phyloP scores from a whole-genome alignment of 1,140 invertebrate species.

The Drosophila serrata region DNA sequence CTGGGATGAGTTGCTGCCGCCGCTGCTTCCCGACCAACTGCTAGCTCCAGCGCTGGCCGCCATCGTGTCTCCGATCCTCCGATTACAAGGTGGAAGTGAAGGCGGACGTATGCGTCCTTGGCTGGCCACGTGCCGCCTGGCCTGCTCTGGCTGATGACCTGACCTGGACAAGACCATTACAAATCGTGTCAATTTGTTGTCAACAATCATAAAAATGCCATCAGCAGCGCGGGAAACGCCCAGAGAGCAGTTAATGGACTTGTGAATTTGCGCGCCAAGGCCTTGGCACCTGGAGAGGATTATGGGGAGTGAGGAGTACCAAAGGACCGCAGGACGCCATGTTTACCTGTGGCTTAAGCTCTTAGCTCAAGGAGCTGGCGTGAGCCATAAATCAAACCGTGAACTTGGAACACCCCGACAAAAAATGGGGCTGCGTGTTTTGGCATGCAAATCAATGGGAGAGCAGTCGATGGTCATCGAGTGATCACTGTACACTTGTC shows the following conservation, averaged over 20 bases:
- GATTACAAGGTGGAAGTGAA: not conserved
- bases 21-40: constrained; percentile 81
- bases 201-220: constrained; percentile 77
- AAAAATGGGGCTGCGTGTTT: constrained; percentile 56
- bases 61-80: constrained; percentile 38
- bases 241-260: constrained; percentile 57
- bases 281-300: constrained; percentile 18
- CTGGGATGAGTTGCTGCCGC: constrained; percentile 74
- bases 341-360: constrained; percentile 40
- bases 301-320: not conserved
- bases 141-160: constrained; percentile 53
- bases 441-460: constrained; percentile 63
- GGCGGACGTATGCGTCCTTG: constrained; percentile 39
- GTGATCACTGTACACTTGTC: constrained; percentile 14
- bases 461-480: constrained; percentile 31
- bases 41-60: constrained; percentile 66
- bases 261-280: constrained; percentile 75
- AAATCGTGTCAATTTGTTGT: constrained; percentile 82
- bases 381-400: constrained; percentile 73
- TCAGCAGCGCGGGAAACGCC: constrained; percentile 56
- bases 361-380: constrained; percentile 44
- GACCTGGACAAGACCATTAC: constrained; percentile 55
- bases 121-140: constrained; percentile 59
- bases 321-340: constrained; percentile 34
- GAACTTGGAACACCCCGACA: constrained; percentile 67